phyloP scores from a whole-genome alignment of 2,888 invertebrate genomes.

The Homarus gammarus region DNA sequence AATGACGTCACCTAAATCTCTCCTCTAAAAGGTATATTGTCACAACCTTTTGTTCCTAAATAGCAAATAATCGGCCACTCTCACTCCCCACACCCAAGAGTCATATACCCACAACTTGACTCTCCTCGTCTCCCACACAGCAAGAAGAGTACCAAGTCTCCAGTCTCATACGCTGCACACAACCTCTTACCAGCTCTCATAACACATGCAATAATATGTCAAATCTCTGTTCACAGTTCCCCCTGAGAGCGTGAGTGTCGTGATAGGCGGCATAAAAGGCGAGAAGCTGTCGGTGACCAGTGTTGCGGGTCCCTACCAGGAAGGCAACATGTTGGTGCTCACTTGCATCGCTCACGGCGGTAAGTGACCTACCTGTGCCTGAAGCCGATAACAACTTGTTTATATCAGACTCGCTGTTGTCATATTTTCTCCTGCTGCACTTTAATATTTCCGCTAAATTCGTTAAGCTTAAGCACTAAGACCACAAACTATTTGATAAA shows the following conservation, averaged over 20 bases:
- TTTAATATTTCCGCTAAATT: too few relatives aligned
- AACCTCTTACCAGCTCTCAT: neutral
- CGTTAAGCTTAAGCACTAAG: too few relatives aligned
- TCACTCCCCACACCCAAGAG: neutral
- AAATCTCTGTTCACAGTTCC: conserved; percentile 33
- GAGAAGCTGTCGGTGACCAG: conserved; percentile 32
- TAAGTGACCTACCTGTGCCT: too few relatives aligned
- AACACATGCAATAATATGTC: neutral
- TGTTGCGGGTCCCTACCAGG: conserved; percentile 63
- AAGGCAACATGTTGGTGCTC: conserved; percentile 51
- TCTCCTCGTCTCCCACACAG: too few relatives aligned
- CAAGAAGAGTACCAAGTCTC: neutral
- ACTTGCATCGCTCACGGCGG: conserved; percentile 70
- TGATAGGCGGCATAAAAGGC: conserved; percentile 31
- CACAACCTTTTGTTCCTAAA: too few relatives aligned
- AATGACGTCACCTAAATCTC: too few relatives aligned
- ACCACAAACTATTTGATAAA: too few relatives aligned
- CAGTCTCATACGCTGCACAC: neutral
- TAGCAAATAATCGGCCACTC: neutral
- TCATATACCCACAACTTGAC: too few relatives aligned
- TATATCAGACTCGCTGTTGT: too few relatives aligned
- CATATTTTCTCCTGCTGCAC: too few relatives aligned
- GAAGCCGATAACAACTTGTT: too few relatives aligned
- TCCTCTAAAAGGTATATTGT: too few relatives aligned
- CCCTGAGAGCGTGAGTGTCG: conserved; percentile 55